phyloP scores from a whole-genome alignment of 2,113 vertebrate species.

The Beaufortia kweichowensis region DNA sequence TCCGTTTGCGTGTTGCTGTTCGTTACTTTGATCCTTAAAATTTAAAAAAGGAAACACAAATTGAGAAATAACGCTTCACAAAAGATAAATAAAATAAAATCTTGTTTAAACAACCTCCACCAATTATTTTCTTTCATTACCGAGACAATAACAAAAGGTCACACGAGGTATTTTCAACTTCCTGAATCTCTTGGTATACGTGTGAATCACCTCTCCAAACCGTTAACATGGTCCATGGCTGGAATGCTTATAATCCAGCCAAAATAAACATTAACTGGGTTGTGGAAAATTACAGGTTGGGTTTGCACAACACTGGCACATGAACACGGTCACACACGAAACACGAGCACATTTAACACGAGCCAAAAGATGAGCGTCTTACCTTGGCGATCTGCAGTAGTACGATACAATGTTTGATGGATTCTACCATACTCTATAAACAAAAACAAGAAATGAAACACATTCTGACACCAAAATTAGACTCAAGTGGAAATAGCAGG shows the following conservation, averaged over 20 bases:
- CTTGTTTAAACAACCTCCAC: background rate
- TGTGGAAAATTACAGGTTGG: conserved; percentile 39
- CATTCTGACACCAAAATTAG: background rate
- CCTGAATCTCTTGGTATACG: background rate
- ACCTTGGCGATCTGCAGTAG: conserved; percentile 99
- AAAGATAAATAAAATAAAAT: background rate
- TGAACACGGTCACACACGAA: conserved; percentile 4
- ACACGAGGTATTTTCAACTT: background rate
- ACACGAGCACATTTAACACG: background rate
- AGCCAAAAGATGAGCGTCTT: conserved; percentile 65
- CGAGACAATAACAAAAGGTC: background rate
- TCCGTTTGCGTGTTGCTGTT: conserved; percentile 99
- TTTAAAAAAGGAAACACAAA: conserved; percentile 63
- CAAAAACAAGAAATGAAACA: conserved; percentile 44
- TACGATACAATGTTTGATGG: conserved; percentile 99
- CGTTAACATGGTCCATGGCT: conserved; percentile 26
- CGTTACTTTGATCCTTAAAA: conserved; percentile 99
- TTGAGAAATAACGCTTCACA: conserved; percentile 29
- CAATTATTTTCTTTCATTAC: background rate
- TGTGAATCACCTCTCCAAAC: conserved; percentile 50
- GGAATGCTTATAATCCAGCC: conserved; percentile 29
- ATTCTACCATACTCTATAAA: conserved; percentile 98
- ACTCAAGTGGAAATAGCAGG: background rate
- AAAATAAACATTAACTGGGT: conserved; percentile 34
- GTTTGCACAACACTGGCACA: background rate